These are phyloP conservation scores for Saccostrea cuccullata DNA, from an alignment of 1,140 invertebrate species.

Conservation along the genomic window DNA sequence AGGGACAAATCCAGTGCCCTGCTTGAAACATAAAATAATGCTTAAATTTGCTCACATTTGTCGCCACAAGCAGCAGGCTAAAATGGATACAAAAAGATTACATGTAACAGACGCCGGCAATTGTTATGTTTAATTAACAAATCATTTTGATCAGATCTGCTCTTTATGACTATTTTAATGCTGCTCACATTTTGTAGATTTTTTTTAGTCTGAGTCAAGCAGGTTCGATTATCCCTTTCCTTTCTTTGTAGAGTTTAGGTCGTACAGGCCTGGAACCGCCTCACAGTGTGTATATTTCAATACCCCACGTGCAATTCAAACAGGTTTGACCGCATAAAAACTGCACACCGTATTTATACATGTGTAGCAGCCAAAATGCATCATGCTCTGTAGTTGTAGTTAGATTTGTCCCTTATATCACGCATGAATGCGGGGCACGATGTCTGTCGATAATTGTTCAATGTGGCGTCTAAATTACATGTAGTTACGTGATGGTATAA, in stretches of 20 bases:
- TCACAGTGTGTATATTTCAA: conserved; percentile 75
- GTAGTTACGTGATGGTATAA: neutral
- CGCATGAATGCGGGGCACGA: conserved; percentile 21
- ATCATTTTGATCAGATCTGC: conserved; percentile 19
- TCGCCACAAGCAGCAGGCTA: neutral
- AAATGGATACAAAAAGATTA: conserved; percentile 45
- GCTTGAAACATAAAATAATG: neutral
- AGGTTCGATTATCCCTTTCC: conserved; percentile 68
- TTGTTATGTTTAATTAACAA: neutral
- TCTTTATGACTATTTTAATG: conserved; percentile 16
- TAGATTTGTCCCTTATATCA: conserved; percentile 36
- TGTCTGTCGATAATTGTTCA: conserved; percentile 7
- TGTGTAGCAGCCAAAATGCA: conserved; percentile 48
- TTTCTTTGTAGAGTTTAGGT: conserved; percentile 75
- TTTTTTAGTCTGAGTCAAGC: conserved; percentile 42
- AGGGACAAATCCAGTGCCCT: neutral
- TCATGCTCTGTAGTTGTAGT: conserved; percentile 36
- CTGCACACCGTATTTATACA: conserved; percentile 38
- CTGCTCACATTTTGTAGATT: conserved; percentile 46
- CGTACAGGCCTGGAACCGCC: conserved; percentile 71
- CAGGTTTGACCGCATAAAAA: conserved; percentile 72
- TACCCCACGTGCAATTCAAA: conserved; percentile 74
- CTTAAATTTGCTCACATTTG: neutral
- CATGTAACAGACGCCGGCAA: neutral
- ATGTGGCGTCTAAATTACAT: neutral